Evolutionary conservation across 2,888 invertebrate species (phyloP), one percentile per base, ranked within the genome.

Genomic region (Drosophila fungiperda): DNA sequence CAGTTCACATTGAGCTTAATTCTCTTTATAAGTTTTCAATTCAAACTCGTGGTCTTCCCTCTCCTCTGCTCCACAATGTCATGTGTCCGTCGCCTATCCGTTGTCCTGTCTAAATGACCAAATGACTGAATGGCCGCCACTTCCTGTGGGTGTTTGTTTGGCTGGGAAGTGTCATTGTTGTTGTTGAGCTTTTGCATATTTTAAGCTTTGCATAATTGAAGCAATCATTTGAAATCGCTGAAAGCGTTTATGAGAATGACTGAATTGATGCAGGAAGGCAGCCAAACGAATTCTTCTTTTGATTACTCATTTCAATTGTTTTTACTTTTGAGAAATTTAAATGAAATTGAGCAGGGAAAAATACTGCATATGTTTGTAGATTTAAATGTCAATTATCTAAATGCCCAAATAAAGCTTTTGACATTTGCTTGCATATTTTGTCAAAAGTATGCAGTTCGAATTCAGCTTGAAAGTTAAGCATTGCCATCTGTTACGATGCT

Each of bases 1-100:
- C 60, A 65, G 79, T 78, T 85, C 83, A 68, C 57, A 85, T 71
- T 57, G 65, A 79, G 83, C 55, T 82, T 87, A 67, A 80, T 86
- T 72, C 70, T 68, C 66, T 80, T 80, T 87, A 80, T 90, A 90
- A 83, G 89, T 90, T 90, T 86, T 89, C 74, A 90, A 78, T 90
- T 78, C 71, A 67, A 79, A 65, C 76, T 73, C 64, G 74, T 61
- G 77, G 77, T 76, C 38, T 15, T 38, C 17, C 36, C 15, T 20
- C 33, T 17, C 55, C 12, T 5, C 23, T 15, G 23, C 15, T 32
- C 20, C 48, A 11, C 36, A 42, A 23, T 32, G 68, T 12, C 68
- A 45, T 26, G 32, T 45, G 53, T 26, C 58, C 42, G 58, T 69
- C 52, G 9, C 1, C 29, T 45, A 35, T 53, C 29, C 49, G 42